Evolutionary conservation across 2,113 vertebrate species (phyloP).

Genomic region (Cryptomyrus ogoouensis): DNA sequence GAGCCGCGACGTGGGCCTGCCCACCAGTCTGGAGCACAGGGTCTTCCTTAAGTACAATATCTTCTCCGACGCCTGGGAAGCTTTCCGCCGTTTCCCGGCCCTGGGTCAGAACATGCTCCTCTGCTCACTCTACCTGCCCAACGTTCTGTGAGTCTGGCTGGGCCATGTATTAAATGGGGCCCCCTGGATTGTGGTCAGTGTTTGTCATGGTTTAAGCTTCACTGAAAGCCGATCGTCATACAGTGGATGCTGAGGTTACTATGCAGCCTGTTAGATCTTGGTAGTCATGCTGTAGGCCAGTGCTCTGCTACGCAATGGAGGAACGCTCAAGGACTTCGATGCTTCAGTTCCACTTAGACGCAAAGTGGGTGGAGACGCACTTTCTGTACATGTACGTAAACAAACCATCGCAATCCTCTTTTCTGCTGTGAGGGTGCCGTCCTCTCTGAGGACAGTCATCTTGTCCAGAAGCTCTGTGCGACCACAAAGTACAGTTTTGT

Average conservation of each 20-base stretch:
- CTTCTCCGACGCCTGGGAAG: constrained; percentile 80
- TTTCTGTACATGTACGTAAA: background rate
- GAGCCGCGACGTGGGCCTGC: constrained; percentile 78
- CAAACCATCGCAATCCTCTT: background rate
- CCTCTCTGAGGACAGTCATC: background rate
- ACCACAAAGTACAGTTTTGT: background rate
- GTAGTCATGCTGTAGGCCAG: background rate
- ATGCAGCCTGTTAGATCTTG: background rate
- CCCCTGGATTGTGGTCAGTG: background rate
- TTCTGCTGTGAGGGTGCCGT: background rate
- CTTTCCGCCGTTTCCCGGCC: constrained; percentile 75
- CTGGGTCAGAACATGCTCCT: constrained; percentile 88
- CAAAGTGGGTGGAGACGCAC: background rate
- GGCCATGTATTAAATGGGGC: background rate
- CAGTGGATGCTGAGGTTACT: background rate
- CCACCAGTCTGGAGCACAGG: constrained; percentile 78
- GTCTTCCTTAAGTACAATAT: constrained; percentile 93
- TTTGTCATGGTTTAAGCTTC: background rate
- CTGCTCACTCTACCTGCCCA: constrained; percentile 85
- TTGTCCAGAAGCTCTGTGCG: background rate
- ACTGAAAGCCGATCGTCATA: background rate
- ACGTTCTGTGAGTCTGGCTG: constrained; percentile 40
- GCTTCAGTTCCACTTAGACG: background rate
- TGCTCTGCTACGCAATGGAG: background rate
- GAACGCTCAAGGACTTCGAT: background rate